Percentiles rank a stretch among this genome's conserved stretches.
Evolutionary conservation across 2,888 invertebrate species (phyloP).

Genomic region (Chalcis sispes): DNA sequence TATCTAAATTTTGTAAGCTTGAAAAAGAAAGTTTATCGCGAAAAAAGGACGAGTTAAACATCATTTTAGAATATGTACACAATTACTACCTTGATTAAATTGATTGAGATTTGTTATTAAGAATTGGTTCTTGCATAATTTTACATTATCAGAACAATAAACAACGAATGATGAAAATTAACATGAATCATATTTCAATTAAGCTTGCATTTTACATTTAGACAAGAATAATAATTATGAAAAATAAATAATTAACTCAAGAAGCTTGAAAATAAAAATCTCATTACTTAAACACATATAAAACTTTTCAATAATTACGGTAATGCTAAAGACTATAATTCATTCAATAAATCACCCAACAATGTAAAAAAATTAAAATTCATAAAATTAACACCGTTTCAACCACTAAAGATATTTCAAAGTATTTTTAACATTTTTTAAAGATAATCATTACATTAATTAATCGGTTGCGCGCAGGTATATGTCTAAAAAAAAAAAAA

Average conservation of each 20-base stretch:
- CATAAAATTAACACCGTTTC: too few species aligned
- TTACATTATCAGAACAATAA: conserved; percentile 4
- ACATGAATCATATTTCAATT: conserved; percentile 25
- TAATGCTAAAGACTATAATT: too few species aligned
- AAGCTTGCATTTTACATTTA: neutral
- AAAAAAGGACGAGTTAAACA: neutral
- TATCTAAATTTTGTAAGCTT: neutral
- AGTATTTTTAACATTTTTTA: too few species aligned
- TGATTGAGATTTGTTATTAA: conserved; percentile 24
- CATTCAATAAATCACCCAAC: too few species aligned
- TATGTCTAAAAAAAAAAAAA: neutral
- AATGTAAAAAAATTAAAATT: too few species aligned
- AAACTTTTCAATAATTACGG: too few species aligned
- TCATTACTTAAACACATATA: too few species aligned
- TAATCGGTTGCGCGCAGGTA: neutral
- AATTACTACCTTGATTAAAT: neutral
- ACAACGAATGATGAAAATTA: neutral
- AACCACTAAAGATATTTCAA: too few species aligned
- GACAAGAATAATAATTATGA: too few species aligned
- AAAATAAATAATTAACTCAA: too few species aligned
- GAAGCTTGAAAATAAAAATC: too few species aligned
- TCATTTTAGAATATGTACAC: neutral
- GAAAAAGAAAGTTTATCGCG: conserved; percentile 8
- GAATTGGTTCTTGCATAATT: conserved; percentile 10
- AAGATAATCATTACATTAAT: neutral